Base-by-base conservation (phyloP, 2,797 vertebrate species). In the Oreortyx pictus region DNA sequence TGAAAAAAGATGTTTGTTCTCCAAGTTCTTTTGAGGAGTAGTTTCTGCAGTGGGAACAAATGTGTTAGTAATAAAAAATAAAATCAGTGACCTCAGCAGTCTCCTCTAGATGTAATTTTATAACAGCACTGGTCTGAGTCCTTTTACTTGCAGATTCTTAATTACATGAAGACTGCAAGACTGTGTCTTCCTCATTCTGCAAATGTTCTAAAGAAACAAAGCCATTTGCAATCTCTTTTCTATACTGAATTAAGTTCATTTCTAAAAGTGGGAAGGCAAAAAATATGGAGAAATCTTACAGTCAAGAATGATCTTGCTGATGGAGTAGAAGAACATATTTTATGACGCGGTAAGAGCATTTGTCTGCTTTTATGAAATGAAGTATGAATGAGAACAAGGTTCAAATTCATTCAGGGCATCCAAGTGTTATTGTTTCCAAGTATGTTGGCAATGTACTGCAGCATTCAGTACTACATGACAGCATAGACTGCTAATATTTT, bases 31-130 rank as follows among this genome's bases (percentile, higher is more conserved):
- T 84, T 65, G 35, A 94, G 85, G 14, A 95, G 4, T 33, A 82
- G 60, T n/a, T 93, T 89, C 59, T 82, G 89, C 62, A 65, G 31
- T 27, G 86, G 57, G 93, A 90, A 87, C 50, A 94, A 93, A 93
- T 52, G 75, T 71, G 44, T 72, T 75, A 81, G 65, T 54, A 89
- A 47, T n/a, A 60, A 93, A 91, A 95, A 82, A 92, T 77, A 90
- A 94, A 91, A 96, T 67, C 61, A 83, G 31, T 89, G 37, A 88
- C 50, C 59, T 82, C 76, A 90, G 46, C 59, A 95, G 27, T 29
- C 49, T 89, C 49, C 52, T 87, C 56, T 93, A 76, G 79, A 84
- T 47, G 61, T 37, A 86, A 76, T 60, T 47, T 31, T 92, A 64
- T 91, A 89, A 5, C 57, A 81, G 46, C 1, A 2, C 50, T 91